phyloP scores from a whole-genome alignment of 2,888 invertebrate genomes.

The Coronaproctus castanopsis region DNA sequence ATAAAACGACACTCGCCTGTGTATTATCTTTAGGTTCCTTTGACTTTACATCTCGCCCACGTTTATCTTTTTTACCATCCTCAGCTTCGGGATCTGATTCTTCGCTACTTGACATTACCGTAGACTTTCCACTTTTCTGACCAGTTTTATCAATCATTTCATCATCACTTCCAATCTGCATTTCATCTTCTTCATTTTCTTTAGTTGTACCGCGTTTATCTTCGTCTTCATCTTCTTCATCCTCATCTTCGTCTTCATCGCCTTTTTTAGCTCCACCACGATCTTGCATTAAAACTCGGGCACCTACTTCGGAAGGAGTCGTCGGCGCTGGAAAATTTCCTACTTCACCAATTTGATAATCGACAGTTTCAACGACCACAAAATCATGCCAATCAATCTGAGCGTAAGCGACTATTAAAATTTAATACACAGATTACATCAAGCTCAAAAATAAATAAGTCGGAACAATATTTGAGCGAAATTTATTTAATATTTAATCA shows the following conservation, averaged over 20 bases:
- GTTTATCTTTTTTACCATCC: not conserved
- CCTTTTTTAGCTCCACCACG: constrained; percentile 78
- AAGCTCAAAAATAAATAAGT: too few species aligned
- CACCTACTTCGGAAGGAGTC: constrained; percentile 90
- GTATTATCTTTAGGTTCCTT: constrained; percentile 31
- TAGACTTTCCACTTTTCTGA: constrained; percentile 22
- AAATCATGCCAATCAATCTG: constrained; percentile 99
- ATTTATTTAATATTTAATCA: too few species aligned
- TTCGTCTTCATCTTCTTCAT: constrained; percentile 33
- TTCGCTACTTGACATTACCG: constrained; percentile 14
- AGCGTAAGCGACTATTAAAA: constrained; percentile 57
- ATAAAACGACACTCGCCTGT: too few species aligned
- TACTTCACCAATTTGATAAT: constrained; percentile 67
- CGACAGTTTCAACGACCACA: constrained; percentile 98
- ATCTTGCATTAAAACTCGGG: constrained; percentile 72
- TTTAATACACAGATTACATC: too few species aligned
- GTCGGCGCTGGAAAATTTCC: constrained; percentile 94
- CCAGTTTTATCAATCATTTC: constrained; percentile 20
- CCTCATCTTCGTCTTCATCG: constrained; percentile 61
- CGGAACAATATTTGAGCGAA: too few species aligned
- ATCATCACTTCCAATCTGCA: constrained; percentile 21
- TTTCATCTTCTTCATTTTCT: constrained; percentile 27
- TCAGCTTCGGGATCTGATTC: constrained; percentile 15
- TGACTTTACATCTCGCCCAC: constrained; percentile 17
- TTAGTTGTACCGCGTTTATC: too few species aligned